Evolutionary conservation across 2,113 vertebrate genomes (phyloP).

Genomic region (Carassius carassius): DNA sequence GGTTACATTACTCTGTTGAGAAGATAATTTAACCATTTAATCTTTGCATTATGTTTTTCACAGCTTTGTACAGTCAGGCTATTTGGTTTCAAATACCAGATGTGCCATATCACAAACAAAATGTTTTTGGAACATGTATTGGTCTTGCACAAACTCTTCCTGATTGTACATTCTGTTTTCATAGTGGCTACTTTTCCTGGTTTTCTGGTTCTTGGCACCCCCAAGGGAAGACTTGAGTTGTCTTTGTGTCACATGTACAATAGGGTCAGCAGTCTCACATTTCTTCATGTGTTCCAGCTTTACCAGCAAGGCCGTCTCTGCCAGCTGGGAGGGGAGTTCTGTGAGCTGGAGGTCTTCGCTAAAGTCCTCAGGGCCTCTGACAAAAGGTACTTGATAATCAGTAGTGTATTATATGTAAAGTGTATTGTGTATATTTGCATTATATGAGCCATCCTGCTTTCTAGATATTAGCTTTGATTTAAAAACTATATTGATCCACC

Average conservation of each 20-base stretch:
- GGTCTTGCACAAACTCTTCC: constrained; percentile 36
- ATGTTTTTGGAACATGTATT: neutral
- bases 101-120: constrained; percentile 4
- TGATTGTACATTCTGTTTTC: constrained; percentile 40
- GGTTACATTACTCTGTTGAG: neutral
- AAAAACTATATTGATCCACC: neutral
- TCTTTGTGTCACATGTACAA: constrained; percentile 32
- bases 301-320: constrained; percentile 98
- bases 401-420: neutral
- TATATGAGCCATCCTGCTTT: neutral
- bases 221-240: constrained; percentile 34
- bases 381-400: constrained; percentile 84
- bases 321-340: constrained; percentile 98
- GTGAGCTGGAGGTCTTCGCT: constrained; percentile 98
- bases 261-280: constrained; percentile 32
- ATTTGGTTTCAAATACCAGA: neutral
- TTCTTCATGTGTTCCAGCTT: constrained; percentile 78
- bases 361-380: constrained; percentile 97
- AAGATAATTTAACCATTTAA: neutral
- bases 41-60: neutral
- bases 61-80: neutral
- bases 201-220: constrained; percentile 37
- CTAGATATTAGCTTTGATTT: neutral
- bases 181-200: neutral
- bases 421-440: neutral